phyloP scores from a whole-genome alignment of 2,888 invertebrate species.

The Tachina lurida region DNA sequence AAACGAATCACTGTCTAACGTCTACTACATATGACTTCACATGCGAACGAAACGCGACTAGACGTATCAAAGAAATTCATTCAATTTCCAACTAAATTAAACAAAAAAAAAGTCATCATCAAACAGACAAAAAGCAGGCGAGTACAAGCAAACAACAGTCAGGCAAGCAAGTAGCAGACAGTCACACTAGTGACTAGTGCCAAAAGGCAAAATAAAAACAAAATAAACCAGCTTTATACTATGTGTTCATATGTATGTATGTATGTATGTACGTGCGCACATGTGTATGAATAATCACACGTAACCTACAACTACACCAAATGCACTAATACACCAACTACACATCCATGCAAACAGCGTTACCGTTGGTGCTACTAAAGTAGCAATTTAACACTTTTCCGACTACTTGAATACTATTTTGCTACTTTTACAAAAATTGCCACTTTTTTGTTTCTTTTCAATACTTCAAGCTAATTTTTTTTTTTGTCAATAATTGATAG shows the following conservation, averaged over 20 bases:
- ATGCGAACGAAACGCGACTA: slow-evolving; percentile 80
- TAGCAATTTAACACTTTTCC: too few species aligned
- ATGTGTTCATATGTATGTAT: background rate
- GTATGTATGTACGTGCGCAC: background rate
- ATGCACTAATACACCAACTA: background rate
- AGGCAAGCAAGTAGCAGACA: slow-evolving; percentile 22
- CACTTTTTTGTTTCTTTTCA: too few species aligned
- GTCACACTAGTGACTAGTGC: slow-evolving; percentile 29
- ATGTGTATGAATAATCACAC: slow-evolving; percentile 1
- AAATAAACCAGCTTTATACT: slow-evolving; percentile 43
- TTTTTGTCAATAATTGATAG: too few species aligned
- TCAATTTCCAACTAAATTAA: slow-evolving; percentile 78
- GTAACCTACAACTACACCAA: background rate
- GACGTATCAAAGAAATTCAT: slow-evolving; percentile 80
- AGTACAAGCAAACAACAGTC: slow-evolving; percentile 31
- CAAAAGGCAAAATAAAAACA: slow-evolving; percentile 44
- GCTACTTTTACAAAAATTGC: too few species aligned
- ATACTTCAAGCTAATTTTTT: too few species aligned
- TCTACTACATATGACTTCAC: slow-evolving; percentile 70
- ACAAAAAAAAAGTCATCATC: slow-evolving; percentile 56
- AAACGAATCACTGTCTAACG: slow-evolving; percentile 51
- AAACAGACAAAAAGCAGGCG: slow-evolving; percentile 66
- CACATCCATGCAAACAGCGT: too few species aligned
- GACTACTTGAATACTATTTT: too few species aligned
- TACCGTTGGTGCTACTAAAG: too few species aligned